Evolutionary conservation across 2,888 invertebrate genomes (phyloP), one percentile per base, ranked within the genome.

Genomic region (Leptopilina drosophilae): DNA sequence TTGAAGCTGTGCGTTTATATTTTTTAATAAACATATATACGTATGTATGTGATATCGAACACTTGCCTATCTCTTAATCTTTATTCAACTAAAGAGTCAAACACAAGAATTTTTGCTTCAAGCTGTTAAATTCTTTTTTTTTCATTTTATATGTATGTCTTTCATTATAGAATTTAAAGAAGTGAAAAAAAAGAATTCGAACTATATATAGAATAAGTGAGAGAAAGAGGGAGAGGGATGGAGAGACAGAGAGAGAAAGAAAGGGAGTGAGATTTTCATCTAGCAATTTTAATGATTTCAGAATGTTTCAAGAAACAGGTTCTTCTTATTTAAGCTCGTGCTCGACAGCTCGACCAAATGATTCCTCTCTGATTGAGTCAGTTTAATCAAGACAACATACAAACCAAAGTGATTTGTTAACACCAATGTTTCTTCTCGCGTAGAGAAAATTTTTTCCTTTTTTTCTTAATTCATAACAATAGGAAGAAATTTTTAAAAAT

Each of bases 31-130:
- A 3, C 33, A 33, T 33, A 33, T 33, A 2, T 26, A 73, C n/a
- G n/a, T n/a, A n/a, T n/a, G n/a, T 73, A 56, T 73, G 56, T 73
- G 9, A 14, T 6, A 14, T 73, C 26, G 11, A 5, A 33, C 33
- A 56, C 56, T n/a, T 73, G 33, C 33, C 8, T 73, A 73, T 73
- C 73, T 73, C 73, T 73, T 73, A 33, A 73, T 73, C 33, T 33
- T 40, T 8, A 40, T 33, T n/a, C 8, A 33, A 33, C 33, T 14
- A 40, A 56, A 73, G 56, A 73, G 56, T 73, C 33, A 9, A 56
- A 53, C 69, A 33, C 5, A 56, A 73, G 53, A 56, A 73, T 73
- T 73, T 73, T 73, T 73, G 5, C 33, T 26, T 33, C 0, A n/a
- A 26, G 53, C 4, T 53, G 53, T 56, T 56, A 73, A 56, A 56